Base-by-base conservation (phyloP, 2,888 invertebrate genomes). In the Lycaena phlaeas region DNA sequence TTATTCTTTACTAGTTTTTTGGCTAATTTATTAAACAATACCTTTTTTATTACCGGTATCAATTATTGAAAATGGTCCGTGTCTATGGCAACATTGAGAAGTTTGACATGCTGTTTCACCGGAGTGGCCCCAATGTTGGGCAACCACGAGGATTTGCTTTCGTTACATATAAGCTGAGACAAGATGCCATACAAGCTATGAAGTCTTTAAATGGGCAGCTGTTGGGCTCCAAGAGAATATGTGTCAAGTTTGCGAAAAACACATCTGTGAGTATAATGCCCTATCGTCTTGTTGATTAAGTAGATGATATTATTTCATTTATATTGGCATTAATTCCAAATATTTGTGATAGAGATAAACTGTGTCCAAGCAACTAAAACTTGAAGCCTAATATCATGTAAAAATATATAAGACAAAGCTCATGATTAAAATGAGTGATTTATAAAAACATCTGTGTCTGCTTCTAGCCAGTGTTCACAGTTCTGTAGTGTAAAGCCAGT, bases 61-160 rank as follows among this genome's bases (percentile, higher is more conserved):
- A 95, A 89, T 90, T 97, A 87, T 87, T 97, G 85, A 97, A 97
- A 94, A 90, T 97, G 86, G 89, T 95, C 85, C 95, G 96, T 90
- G 92, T 93, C 89, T 92, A 93, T 88, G 97, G 97, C 72, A 87
- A 89, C 68, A 93, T 97, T 66, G 94, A 95, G 86, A 96, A 96
- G 90, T 96, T 97, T 85, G 97, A 97, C 85, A 92, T 96, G 84
- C 89, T 97, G 54, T 96, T 96, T 72, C 96, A 97, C 77, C 95
- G 95, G 53, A 90, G 91, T 52, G 97, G 97, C 53, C 95, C 96
- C 27, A 88, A 92, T 53, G 89, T 90, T 53, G 96, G 96, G 38
- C 94, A 94, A 68, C 95, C 97, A 1, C 87, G 96, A 46, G 97
- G 97, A 12, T 97, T 96, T 67, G 96, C 96, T 12, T 97, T 97